Base-by-base conservation (phyloP, 2,113 vertebrate genomes). In the Craseonycteris thonglongyai region DNA sequence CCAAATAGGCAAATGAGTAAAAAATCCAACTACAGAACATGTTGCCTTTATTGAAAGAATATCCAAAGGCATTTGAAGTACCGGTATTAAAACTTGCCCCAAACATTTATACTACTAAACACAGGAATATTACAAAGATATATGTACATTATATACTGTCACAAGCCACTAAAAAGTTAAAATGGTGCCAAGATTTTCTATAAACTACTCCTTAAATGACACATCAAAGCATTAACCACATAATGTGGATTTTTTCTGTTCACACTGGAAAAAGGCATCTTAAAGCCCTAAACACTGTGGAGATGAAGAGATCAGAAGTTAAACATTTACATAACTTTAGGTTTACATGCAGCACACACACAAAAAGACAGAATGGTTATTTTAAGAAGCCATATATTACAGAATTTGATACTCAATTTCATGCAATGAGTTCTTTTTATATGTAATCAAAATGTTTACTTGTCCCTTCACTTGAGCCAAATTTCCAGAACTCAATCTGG, bases 21-120 rank as follows among this genome's bases (percentile, higher is more conserved):
- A 93, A 93, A 92, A 78, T 81, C 58, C 82, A 95, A 71, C 45
- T 93, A 90, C 72, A 94, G 81, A 94, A 86, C 30, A 85, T 66
- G 45, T 82, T 82, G 88, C 72, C 81, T 96, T 96, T 95, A 93
- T 89, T 94, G 68, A 56, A 97, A 84, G 76, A 96, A 76, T 96
- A 96, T 59, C 87, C 75, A 96, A 96, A 95, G 81, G 76, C 93
- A 94, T 96, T 68, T 93, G 88, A 95, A 93, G 91, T 92, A n/a
- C n/a, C n/a, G n/a, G n/a, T n/a, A 96, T 38, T 95, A 96, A 97
- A 97, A 97, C 96, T 97, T 97, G 95, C 96, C 95, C 95, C 88
- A 74, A 97, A 96, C 90, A 97, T 92, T 92, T 93, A 94, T 30
- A 88, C 87, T 94, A 90, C 93, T 58, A 92, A 96, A 91, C 95